Conservation (phyloP, 1,140 invertebrate species). For the Dinothrombium tinctorium region DNA sequence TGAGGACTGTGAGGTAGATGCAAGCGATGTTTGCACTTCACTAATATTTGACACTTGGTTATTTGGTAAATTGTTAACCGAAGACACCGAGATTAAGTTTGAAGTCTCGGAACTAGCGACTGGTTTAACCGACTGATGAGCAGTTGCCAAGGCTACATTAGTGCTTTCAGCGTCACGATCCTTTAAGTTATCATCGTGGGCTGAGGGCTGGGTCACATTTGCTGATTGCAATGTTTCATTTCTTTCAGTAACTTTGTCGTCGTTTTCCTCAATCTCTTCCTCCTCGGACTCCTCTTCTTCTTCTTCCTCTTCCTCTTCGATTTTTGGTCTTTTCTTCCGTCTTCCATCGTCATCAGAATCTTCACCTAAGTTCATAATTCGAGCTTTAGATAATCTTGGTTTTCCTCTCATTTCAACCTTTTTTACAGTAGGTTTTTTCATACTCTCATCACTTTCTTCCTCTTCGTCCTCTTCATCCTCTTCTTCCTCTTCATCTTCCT, state of each 20-base stretch:
- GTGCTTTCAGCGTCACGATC: no score
- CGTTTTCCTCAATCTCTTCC: neutral
- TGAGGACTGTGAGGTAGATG: neutral
- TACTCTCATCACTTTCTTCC: neutral
- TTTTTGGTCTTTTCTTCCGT: neutral
- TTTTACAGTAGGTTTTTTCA: neutral
- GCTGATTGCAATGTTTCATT: neutral
- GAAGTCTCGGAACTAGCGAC: no score
- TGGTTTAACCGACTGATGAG: no score
- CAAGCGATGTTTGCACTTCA: no score
- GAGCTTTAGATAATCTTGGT: slow-evolving; percentile 1
- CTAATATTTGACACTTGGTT: no score
- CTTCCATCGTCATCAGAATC: slow-evolving; percentile 1
- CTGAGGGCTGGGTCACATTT: neutral
- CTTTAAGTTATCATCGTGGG: no score
- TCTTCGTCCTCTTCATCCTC: slow-evolving; percentile 10
- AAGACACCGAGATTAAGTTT: no score
- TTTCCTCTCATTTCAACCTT: slow-evolving; percentile 2
- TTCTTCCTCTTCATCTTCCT: slow-evolving; percentile 13
- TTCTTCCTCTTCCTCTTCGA: neutral
- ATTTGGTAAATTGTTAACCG: no score
- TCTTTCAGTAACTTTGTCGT: neutral
- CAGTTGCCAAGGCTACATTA: no score
- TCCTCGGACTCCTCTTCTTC: neutral
- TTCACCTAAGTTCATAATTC: slow-evolving; percentile 1